A percentile compares a stretch with the other conserved stretches of the same genome.
Evolutionary conservation across 2,888 invertebrate species (phyloP).

Genomic region (Galerucella calmariensis): DNA sequence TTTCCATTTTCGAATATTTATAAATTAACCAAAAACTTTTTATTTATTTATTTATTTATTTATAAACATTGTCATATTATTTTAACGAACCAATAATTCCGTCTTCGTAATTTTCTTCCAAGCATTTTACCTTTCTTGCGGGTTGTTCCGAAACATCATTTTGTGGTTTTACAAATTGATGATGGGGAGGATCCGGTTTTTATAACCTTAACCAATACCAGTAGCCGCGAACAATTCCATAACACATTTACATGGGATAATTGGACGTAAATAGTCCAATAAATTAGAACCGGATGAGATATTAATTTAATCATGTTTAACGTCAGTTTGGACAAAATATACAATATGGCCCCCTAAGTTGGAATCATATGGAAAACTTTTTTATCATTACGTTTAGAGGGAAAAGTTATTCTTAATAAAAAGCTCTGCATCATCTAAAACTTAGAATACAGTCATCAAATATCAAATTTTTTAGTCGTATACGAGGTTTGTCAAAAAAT

Average conservation of each 20-base stretch:
- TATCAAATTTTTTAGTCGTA: too few species aligned
- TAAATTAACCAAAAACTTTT: too few species aligned
- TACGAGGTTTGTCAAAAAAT: too few species aligned
- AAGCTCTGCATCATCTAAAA: too few species aligned
- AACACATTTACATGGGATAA: constrained; percentile 17
- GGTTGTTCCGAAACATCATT: constrained; percentile 9
- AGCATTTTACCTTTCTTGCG: neutral
- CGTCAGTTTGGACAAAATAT: neutral
- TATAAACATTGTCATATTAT: too few species aligned
- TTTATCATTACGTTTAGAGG: too few species aligned
- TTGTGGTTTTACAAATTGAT: constrained; percentile 18
- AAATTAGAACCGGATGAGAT: neutral
- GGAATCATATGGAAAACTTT: too few species aligned
- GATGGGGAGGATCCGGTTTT: constrained; percentile 13
- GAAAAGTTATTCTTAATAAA: too few species aligned
- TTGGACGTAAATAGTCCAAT: constrained; percentile 16
- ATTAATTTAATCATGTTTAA: constrained; percentile 2
- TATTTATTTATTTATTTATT: too few species aligned
- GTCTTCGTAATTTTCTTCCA: neutral
- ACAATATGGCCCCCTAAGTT: too few species aligned
- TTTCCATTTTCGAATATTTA: too few species aligned
- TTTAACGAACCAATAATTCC: neutral
- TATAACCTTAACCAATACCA: neutral
- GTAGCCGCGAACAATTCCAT: constrained; percentile 5
- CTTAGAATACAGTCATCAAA: too few species aligned